Evolutionary conservation across 2,113 vertebrate genomes (phyloP), one percentile per base, ranked within the genome.

Genomic region (Meleagris gallopavo): DNA sequence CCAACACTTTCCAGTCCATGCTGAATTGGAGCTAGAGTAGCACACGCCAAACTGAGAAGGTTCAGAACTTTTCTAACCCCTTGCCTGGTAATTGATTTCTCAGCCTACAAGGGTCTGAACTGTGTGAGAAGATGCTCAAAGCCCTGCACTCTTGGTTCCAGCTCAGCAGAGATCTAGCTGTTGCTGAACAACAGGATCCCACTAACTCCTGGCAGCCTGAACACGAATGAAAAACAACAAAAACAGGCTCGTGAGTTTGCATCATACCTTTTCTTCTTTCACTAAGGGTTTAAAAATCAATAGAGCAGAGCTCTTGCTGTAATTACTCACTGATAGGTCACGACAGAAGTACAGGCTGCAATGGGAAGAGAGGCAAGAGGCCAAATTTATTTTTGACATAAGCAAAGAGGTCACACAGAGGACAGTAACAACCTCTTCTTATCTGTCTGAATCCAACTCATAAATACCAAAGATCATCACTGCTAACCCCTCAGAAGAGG

Each of bases 201-300:
- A 72, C 27, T 62, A n/a, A n/a, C n/a, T n/a, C n/a, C n/a, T 15
- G 76, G 34, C 11, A 76, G 34, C 15, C 20, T 83, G 34, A 85
- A 78, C 19, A 69, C 43, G 77, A 82, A 48, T 5, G 15, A 55
- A 58, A 38, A 24, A 27, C 1, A 10, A 62, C 18, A 10, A 64
- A 58, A 64, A 60, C 43, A 52, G 8, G 14, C 43, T 67, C 89
- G 77, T 57, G 15, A 83, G 25, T 85, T 65, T 80, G 58, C 64
- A 89, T 21, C 50, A 66, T 69, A 95, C 79, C 41, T 34, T 77
- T 88, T 91, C 48, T 89, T 55, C 18, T 89, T 89, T 88, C 58
- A 20, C 40, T 21, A 94, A 80, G 70, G 48, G 15, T 45, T 83
- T 93, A 83, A 79, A 90, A 90, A 96, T 92, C 96, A 95, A 95